These are phyloP conservation scores for Pseudoatta argentina DNA, from an alignment of 1,140 invertebrate species.

Conservation along the genomic window DNA sequence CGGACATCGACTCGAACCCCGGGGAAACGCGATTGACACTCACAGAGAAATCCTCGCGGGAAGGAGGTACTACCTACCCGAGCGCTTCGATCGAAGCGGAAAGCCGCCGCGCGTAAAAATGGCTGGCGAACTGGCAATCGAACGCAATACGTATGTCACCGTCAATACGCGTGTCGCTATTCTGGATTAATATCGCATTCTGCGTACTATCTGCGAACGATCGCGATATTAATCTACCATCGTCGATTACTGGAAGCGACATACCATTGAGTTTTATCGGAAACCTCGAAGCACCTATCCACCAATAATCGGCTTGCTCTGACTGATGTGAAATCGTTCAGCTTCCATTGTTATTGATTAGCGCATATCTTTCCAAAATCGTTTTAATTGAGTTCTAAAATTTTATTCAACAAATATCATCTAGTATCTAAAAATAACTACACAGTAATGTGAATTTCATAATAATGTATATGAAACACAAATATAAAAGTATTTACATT, in stretches of 20 bases:
- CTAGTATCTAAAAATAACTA: background rate
- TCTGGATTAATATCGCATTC: slow-evolving; percentile 55
- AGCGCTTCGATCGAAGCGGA: slow-evolving; percentile 35
- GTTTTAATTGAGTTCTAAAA: slow-evolving; percentile 15
- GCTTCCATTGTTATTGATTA: slow-evolving; percentile 29
- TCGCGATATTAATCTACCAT: slow-evolving; percentile 57
- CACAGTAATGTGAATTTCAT: background rate
- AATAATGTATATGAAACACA: background rate
- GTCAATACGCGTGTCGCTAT: slow-evolving; percentile 46
- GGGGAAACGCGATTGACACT: slow-evolving; percentile 62
- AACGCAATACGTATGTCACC: slow-evolving; percentile 60
- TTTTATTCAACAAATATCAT: background rate
- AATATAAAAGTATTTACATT: too few species aligned
- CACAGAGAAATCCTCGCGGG: slow-evolving; percentile 48
- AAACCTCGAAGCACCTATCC: slow-evolving; percentile 55
- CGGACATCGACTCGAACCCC: slow-evolving; percentile 56
- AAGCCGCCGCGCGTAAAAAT: slow-evolving; percentile 48
- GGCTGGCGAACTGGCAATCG: slow-evolving; percentile 42
- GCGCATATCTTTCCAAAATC: background rate
- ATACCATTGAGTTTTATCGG: slow-evolving; percentile 57
- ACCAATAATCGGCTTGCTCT: slow-evolving; percentile 53
- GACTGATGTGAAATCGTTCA: slow-evolving; percentile 38
- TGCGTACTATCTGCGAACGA: slow-evolving; percentile 45
- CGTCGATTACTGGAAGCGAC: slow-evolving; percentile 57
- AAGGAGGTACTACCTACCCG: slow-evolving; percentile 32